Base-by-base conservation (phyloP, 2,797 vertebrate genomes). In the Mormyrops boulengeri region DNA sequence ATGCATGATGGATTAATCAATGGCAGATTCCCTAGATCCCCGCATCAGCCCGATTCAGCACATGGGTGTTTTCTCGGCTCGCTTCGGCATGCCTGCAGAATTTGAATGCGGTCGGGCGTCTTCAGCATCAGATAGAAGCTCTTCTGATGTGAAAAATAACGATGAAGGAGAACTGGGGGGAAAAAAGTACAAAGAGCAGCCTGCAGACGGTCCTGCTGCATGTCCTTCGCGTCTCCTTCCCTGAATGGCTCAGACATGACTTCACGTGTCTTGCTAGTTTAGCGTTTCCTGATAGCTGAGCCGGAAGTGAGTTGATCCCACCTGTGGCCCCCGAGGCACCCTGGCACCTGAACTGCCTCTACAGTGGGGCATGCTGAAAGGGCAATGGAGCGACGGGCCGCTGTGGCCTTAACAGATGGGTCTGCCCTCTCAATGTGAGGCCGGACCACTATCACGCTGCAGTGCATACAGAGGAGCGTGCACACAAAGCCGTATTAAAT, bases 21-120 rank as follows among this genome's bases (percentile, higher is more conserved):
- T 96, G 92, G 95, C 92, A 92, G 91, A 89, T 90, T 92, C 91
- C 92, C 92, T 94, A 90, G 93, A 94, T 94, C 91, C 94, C 93
- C 94, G 92, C 91, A 92, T 92, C 26, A 17, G 91, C 91, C 94
- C 84, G 11, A 53, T 4, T 69, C 6, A 85, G 55, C 11, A 30
- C 14, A 0, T 7, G 85, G 50, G 50, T 55, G 30, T 57, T 19
- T 38, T 52, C 26, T 80, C 41, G 0, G n/a, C 80, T 49, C 7
- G n/a, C 30, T 3, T 9, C 22, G 22, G 85, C 85, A 55, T 8
- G 85, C 85, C 26, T 34, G 44, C 44, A 2, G 82, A 22, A 85
- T 85, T 12, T 5, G 2, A 85, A 85, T 50, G 22, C 22, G 41
- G 47, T 22, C 17, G 9, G 19, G n/a, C 6, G 19, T 49, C 49